Percentiles rank a stretch among this genome's conserved stretches.
phyloP scores from a whole-genome alignment of 92 coral and sea anemone genomes.

The Diadumene lineata region DNA sequence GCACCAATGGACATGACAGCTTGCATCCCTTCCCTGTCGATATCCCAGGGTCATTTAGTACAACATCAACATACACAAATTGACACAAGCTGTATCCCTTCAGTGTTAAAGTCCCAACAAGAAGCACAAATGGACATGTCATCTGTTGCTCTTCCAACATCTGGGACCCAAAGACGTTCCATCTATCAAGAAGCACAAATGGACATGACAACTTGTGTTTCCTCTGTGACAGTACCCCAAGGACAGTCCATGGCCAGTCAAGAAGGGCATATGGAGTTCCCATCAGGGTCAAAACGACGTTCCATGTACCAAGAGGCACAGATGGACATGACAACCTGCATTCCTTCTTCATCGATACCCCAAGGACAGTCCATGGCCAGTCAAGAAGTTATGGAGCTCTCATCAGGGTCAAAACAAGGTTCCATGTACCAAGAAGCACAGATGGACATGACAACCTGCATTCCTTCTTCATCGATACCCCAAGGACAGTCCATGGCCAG shows the following conservation, averaged over 20 bases:
- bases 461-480: constrained; percentile 1
- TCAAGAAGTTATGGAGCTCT: constrained; percentile 15
- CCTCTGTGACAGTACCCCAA: neutral
- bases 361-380: neutral
- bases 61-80: constrained; percentile 7
- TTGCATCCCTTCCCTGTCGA: constrained; percentile 7
- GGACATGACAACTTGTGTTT: constrained; percentile 27
- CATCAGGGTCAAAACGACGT: neutral
- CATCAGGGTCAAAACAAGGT: neutral
- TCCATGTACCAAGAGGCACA: neutral
- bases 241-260: neutral
- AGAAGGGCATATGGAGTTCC: neutral
- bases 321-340: constrained; percentile 3
- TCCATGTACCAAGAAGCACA: constrained; percentile 14
- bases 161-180: neutral
- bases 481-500: neutral
- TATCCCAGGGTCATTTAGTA: neutral
- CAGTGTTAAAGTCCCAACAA: constrained; percentile 1
- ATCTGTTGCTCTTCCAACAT: constrained; percentile 18
- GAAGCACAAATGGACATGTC: constrained; percentile 31
- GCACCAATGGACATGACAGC: constrained; percentile 30
- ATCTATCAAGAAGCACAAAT: constrained; percentile 1
- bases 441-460: constrained; percentile 29
- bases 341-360: neutral
- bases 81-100: constrained; percentile 18